Conservation (phyloP, 2,888 invertebrate genomes). For the Lymantria dispar region DNA sequence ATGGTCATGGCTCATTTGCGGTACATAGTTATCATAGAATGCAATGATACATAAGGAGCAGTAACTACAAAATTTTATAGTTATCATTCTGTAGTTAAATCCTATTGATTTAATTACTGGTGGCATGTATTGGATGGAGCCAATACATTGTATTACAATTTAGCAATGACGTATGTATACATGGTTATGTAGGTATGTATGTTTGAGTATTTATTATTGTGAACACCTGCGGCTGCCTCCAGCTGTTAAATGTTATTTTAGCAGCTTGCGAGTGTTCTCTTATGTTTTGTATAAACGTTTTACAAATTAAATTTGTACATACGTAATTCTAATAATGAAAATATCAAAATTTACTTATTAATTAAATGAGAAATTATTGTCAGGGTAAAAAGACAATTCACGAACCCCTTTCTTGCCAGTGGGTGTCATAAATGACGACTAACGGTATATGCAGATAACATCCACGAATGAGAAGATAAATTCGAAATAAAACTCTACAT, state of each 20-base stretch:
- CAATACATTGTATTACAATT: background rate
- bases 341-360: background rate
- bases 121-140: background rate
- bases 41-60: conserved; percentile 5
- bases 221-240: conserved; percentile 17
- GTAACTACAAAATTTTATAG: background rate
- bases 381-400: no score
- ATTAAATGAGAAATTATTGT: background rate
- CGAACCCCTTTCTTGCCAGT: no score
- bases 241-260: conserved; percentile 20
- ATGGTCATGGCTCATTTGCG: conserved; percentile 44
- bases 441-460: no score
- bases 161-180: background rate
- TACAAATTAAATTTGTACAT: background rate
- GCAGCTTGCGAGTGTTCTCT: conserved; percentile 12
- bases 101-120: no score
- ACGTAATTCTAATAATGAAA: background rate
- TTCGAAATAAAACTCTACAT: no score
- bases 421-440: no score
- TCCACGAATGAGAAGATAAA: no score
- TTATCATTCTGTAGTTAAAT: background rate
- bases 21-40: conserved; percentile 15
- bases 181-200: background rate
- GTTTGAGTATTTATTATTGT: conserved; percentile 10
- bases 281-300: conserved; percentile 2